Base-by-base conservation (phyloP, 37 sponge, comb jelly and placozoan species). In the Cladorhizidae sp. region DNA sequence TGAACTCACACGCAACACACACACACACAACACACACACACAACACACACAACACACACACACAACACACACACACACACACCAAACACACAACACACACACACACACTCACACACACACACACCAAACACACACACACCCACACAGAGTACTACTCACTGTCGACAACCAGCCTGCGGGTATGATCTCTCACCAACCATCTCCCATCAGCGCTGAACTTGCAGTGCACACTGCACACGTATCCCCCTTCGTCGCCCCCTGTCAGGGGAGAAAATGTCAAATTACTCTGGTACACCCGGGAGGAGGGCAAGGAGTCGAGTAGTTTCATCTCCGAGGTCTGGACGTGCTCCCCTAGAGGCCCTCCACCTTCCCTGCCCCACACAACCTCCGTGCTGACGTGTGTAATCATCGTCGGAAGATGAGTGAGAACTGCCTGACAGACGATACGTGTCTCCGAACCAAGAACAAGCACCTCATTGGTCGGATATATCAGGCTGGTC, bases 11-110 rank as follows among this genome's bases (percentile, higher is more conserved):
- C 55, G 17, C 55, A 20, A 45, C 49, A 45, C 49, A 42, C 49
- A 64, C 50, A 78, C 79, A 80, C 59, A 70, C 81, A 70, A 80
- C 49, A 45, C 49, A 45, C 72, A 54, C 81, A 80, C 72, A 80
- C 72, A 64, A 21, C 26, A n/a, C 49, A 45, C 31, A 32, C 23
- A 32, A 45, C 49, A 45, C 49, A 45, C 49, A 45, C 49, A 45
- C 49, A 45, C 49, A 45, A 45, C 49, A 45, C 49, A 45, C 49
- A 45, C 49, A 45, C 5, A 9, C 8, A 45, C 49, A 12, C 49
- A 45, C 49, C 9, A 45, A 45, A 45, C 49, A 45, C 49, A 45
- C 49, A 45, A 45, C 5, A 45, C 49, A 45, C 5, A 45, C 49
- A 45, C 49, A 45, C 49, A 45, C 49, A 45, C 5, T 12, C 49